Percentiles rank a stretch among this genome's conserved stretches.
These are phyloP conservation scores for Syncerus caffer DNA, from an alignment of 2,797 vertebrate species.

Conservation along the genomic window DNA sequence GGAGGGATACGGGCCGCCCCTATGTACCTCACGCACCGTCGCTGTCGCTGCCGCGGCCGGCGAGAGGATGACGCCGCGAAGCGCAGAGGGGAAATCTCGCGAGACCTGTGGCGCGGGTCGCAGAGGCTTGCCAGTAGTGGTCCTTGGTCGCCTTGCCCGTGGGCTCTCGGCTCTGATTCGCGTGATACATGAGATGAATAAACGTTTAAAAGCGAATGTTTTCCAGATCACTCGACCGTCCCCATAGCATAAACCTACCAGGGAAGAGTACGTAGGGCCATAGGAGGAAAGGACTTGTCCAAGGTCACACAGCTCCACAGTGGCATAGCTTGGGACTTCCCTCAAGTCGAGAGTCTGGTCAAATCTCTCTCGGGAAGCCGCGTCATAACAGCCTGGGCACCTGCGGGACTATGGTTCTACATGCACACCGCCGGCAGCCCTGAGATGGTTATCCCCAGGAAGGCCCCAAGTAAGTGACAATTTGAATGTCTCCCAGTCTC, in stretches of 20 bases:
- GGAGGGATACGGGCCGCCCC: conserved; percentile 70
- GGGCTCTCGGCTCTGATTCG: rapidly evolving
- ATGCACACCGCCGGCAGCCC: neutral
- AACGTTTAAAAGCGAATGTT: neutral
- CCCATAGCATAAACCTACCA: neutral
- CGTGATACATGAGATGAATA: neutral
- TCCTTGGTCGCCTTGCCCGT: rapidly evolving
- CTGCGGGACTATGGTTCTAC: neutral
- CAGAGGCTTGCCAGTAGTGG: rapidly evolving
- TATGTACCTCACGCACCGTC: neutral
- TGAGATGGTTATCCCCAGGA: neutral
- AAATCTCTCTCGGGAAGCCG: neutral
- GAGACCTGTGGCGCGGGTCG: neutral
- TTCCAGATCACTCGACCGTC: neutral
- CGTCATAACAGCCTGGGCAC: neutral
- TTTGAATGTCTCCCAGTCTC: neutral
- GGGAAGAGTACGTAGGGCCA: neutral
- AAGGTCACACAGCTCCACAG: conserved; percentile 49
- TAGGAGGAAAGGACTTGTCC: conserved; percentile 45
- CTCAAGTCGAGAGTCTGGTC: neutral
- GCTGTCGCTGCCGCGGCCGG: neutral
- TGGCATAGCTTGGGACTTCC: neutral
- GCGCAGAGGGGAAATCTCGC: conserved; percentile 41
- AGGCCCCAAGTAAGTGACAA: neutral
- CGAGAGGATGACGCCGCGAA: conserved; percentile 39